Evolutionary conservation across 2,888 invertebrate genomes (phyloP).

Genomic region (Acronicta aceris): DNA sequence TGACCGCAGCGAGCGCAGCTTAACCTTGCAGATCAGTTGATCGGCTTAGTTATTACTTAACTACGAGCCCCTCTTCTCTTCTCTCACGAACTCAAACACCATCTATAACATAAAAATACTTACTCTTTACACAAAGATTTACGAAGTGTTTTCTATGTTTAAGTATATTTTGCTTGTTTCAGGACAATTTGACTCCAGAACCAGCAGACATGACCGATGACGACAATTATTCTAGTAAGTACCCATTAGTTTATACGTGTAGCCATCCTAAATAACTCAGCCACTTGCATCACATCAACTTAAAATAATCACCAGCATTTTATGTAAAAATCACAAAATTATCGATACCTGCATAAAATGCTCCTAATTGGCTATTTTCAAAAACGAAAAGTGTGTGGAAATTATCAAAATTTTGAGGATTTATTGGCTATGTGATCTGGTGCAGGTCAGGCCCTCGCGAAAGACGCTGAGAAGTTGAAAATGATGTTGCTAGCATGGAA

Average conservation of each 20-base stretch:
- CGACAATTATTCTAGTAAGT: conserved; percentile 92
- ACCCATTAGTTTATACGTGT: conserved; percentile 7
- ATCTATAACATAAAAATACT: no score
- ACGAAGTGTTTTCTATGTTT: neutral
- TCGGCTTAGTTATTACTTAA: no score
- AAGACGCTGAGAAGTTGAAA: conserved; percentile 96
- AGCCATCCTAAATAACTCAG: conserved; percentile 50
- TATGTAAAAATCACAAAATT: conserved; percentile 61
- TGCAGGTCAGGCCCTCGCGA: conserved; percentile 91
- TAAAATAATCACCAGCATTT: conserved; percentile 69
- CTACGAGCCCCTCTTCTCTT: no score
- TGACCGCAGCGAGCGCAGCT: no score
- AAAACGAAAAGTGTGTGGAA: conserved; percentile 58
- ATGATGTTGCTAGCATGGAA: conserved; percentile 96
- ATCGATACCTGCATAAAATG: conserved; percentile 67
- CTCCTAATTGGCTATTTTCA: conserved; percentile 72
- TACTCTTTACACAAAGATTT: no score
- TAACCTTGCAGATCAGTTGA: no score
- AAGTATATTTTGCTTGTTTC: conserved; percentile 79
- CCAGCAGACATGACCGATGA: conserved; percentile 92
- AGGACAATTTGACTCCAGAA: conserved; percentile 93
- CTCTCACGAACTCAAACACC: no score
- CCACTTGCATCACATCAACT: conserved; percentile 88
- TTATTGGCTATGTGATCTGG: conserved; percentile 87
- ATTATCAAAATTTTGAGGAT: conserved; percentile 71